These are phyloP conservation scores for Tragelaphus scriptus DNA, from an alignment of 2,113 vertebrate species.

Conservation along the genomic window DNA sequence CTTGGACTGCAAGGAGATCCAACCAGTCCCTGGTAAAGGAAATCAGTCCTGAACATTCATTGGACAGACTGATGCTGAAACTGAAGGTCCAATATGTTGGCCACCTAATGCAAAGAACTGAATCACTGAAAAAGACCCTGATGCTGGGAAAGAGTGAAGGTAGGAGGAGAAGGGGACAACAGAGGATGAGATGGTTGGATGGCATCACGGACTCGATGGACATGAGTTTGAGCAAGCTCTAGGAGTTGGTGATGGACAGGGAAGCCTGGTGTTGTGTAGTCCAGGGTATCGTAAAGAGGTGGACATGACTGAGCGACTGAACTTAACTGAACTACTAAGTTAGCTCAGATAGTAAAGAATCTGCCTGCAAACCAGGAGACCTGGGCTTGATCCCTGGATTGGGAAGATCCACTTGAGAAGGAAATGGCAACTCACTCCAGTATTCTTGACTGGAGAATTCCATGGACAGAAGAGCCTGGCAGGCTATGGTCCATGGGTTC, in stretches of 20 bases:
- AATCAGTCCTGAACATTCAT: neutral
- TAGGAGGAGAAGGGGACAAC: too few relatives aligned
- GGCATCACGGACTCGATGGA: too few relatives aligned
- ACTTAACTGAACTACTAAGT: neutral
- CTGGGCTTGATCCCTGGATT: neutral
- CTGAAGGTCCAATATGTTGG: neutral
- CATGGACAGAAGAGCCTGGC: neutral
- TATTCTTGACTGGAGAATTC: neutral
- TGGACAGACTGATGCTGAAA: neutral
- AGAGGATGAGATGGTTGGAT: too few relatives aligned
- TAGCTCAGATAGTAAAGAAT: neutral
- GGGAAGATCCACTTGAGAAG: neutral
- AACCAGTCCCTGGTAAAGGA: neutral
- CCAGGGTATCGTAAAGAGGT: too few relatives aligned
- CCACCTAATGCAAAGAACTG: neutral
- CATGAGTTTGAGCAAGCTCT: too few relatives aligned
- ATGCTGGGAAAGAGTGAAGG: too few relatives aligned
- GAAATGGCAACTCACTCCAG: neutral
- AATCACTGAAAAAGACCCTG: neutral
- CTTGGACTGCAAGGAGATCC: neutral
- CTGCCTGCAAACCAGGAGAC: neutral
- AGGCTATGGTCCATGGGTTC: neutral
- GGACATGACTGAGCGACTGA: neutral
- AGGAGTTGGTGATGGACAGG: too few relatives aligned
- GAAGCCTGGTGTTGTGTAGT: too few relatives aligned